Evolutionary conservation across 2,888 invertebrate genomes (phyloP).

Genomic region (Eristalis arbustorum): DNA sequence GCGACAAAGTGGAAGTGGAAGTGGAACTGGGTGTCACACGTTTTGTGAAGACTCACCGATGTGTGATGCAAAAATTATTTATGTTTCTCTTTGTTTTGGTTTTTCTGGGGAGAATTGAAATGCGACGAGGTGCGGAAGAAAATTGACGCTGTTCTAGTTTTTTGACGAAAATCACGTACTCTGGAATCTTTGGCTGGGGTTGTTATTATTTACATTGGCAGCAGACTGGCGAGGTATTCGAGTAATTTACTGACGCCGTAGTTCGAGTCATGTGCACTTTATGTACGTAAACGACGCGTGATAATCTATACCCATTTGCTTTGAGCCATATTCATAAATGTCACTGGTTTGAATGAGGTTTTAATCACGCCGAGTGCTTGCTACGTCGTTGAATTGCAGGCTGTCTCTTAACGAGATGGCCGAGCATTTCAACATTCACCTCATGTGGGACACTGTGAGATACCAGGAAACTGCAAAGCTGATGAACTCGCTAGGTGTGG

Average conservation of each 20-base stretch:
- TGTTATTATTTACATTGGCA: neutral
- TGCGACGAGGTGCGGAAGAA: neutral
- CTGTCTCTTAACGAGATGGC: no score
- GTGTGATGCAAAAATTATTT: neutral
- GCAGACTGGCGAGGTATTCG: neutral
- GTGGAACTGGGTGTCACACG: neutral
- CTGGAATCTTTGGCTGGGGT: neutral
- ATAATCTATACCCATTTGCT: no score
- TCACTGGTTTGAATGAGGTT: neutral
- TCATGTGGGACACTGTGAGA: no score
- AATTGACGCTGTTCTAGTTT: neutral
- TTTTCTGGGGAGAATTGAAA: neutral
- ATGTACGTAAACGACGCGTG: neutral
- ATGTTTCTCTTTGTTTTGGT: neutral
- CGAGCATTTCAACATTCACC: no score
- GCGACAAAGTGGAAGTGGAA: neutral
- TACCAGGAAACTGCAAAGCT: no score
- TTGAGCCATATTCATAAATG: no score
- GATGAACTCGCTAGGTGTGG: no score
- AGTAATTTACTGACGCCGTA: neutral
- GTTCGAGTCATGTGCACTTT: no score
- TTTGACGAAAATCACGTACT: neutral
- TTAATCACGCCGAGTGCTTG: no score
- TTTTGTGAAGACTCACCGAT: neutral
- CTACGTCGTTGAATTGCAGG: no score